These are phyloP conservation scores for Anarhynchus alexandrinus DNA, from an alignment of 2,113 vertebrate genomes.

Conservation along the genomic window DNA sequence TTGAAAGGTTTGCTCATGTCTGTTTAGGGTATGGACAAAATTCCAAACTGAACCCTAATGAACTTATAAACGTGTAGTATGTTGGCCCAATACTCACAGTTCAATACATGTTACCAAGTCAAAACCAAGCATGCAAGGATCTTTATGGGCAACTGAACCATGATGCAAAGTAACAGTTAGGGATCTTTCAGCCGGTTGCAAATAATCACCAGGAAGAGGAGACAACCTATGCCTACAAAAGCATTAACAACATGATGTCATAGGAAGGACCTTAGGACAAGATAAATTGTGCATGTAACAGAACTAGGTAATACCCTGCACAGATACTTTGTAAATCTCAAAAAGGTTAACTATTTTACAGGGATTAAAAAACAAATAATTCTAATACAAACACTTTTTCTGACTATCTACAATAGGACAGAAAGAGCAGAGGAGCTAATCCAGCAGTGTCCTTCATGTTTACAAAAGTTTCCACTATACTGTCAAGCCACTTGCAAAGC, in stretches of 20 bases:
- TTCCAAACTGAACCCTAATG: not conserved
- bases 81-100: slow-evolving; percentile 79
- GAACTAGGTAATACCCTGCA: not conserved
- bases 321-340: not conserved
- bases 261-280: not conserved
- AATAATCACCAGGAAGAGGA: slow-evolving; percentile 81
- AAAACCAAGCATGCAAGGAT: slow-evolving; percentile 87
- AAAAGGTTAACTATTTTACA: not conserved
- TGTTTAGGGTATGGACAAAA: not conserved
- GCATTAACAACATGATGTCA: not conserved
- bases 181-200: slow-evolving; percentile 78
- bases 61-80: not conserved
- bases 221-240: slow-evolving; percentile 76
- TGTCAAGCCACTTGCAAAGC: not conserved
- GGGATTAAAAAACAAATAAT: not conserved
- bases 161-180: slow-evolving; percentile 85
- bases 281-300: not conserved
- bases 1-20: not conserved
- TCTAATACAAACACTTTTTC: not conserved
- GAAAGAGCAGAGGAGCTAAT: not conserved
- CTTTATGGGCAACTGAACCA: slow-evolving; percentile 87
- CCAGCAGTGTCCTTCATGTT: not conserved
- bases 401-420: not conserved
- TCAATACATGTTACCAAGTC: slow-evolving; percentile 90
- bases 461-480: not conserved